phyloP scores from a whole-genome alignment of 2,888 invertebrate species.

The Drosophila paranaensis region DNA sequence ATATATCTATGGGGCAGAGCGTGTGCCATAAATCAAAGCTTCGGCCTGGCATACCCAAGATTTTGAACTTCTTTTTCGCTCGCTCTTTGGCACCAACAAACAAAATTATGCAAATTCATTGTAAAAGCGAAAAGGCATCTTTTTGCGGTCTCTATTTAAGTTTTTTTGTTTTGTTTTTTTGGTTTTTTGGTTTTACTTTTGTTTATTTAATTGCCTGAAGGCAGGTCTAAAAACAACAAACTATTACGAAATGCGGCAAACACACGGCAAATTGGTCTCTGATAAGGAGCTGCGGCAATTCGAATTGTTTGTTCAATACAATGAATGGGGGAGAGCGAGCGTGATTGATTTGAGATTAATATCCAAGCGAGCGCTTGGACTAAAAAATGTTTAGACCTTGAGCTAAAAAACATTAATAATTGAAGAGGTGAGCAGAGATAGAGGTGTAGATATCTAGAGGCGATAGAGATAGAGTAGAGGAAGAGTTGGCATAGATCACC shows the following conservation, averaged over 20 bases:
- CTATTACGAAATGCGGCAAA: slow-evolving; percentile 27
- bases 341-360: slow-evolving; percentile 13
- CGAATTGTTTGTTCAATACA: slow-evolving; percentile 19
- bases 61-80: slow-evolving; percentile 36
- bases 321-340: slow-evolving; percentile 2
- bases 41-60: slow-evolving; percentile 7
- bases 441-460: too few species aligned
- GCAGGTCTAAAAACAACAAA: slow-evolving; percentile 10
- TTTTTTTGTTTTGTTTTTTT: not conserved
- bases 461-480: not conserved
- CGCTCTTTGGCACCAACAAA: slow-evolving; percentile 30
- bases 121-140: slow-evolving; percentile 69
- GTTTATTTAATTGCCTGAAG: slow-evolving; percentile 45
- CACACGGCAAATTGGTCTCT: slow-evolving; percentile 5
- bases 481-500: not conserved
- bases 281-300: slow-evolving; percentile 1
- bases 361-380: slow-evolving; percentile 30
- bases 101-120: slow-evolving; percentile 75
- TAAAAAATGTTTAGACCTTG: slow-evolving; percentile 41
- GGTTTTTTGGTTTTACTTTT: slow-evolving; percentile 39
- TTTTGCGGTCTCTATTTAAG: slow-evolving; percentile 25
- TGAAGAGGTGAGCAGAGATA: not conserved
- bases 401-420: slow-evolving; percentile 19
- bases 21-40: slow-evolving; percentile 36
- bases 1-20: not conserved